Percentiles rank a stretch among this genome's conserved stretches.
These are phyloP conservation scores for Rhogogaster chlorosoma DNA, from an alignment of 2,888 invertebrate species.

Conservation along the genomic window DNA sequence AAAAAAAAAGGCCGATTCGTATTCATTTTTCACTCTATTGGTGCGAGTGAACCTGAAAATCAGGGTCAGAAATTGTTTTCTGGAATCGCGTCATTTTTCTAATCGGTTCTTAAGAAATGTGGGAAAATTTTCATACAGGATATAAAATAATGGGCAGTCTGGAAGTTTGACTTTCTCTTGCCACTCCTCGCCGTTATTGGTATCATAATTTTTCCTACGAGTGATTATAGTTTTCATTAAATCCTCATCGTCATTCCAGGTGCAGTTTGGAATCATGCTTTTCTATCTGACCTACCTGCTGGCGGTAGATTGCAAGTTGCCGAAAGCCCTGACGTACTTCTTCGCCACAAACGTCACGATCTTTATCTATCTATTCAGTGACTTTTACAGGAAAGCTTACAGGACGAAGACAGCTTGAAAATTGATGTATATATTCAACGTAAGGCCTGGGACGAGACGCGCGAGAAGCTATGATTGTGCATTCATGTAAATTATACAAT, in stretches of 20 bases:
- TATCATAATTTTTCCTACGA: neutral
- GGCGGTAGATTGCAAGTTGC: slow-evolving; percentile 80
- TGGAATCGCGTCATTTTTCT: too few species aligned
- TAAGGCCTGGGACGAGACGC: neutral
- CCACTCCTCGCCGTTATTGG: too few species aligned
- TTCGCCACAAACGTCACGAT: slow-evolving; percentile 80
- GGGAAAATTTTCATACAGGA: too few species aligned
- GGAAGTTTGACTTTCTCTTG: neutral
- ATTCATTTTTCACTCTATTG: too few species aligned
- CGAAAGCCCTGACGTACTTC: slow-evolving; percentile 80
- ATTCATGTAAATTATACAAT: neutral
- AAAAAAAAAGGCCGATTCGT: too few species aligned
- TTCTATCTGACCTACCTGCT: slow-evolving; percentile 81
- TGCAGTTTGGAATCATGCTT: slow-evolving; percentile 85
- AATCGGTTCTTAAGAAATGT: too few species aligned
- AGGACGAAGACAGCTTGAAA: slow-evolving; percentile 71
- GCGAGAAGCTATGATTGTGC: slow-evolving; percentile 1
- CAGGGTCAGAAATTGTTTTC: too few species aligned
- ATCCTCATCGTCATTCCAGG: slow-evolving; percentile 75
- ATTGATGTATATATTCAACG: neutral
- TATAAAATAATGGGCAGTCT: neutral
- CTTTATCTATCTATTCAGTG: slow-evolving; percentile 81
- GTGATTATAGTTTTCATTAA: neutral
- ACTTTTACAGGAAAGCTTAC: slow-evolving; percentile 82
- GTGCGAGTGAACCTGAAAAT: too few species aligned